Evolutionary conservation across 2,113 vertebrate genomes (phyloP).

Genomic region (Hemichromis elongatus): DNA sequence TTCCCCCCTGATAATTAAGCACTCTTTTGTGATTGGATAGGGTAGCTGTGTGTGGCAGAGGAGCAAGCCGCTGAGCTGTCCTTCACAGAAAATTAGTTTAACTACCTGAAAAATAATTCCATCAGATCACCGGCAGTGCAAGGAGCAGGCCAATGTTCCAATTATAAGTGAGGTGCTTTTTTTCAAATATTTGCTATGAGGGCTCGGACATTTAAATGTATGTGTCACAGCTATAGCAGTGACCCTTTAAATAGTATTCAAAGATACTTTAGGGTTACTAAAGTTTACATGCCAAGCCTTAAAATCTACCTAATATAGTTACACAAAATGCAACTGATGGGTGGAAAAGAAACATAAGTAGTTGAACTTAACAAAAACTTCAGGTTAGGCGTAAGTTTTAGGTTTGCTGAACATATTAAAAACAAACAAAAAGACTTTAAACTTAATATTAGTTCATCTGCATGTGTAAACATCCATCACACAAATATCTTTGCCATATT

Average conservation of each 20-base stretch:
- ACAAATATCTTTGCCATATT: background rate
- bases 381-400: background rate
- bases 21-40: background rate
- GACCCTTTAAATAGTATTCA: background rate
- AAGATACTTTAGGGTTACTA: background rate
- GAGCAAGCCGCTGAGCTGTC: background rate
- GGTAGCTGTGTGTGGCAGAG: background rate
- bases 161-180: background rate
- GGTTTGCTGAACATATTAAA: background rate
- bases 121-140: background rate
- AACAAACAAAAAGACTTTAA: rapidly evolving
- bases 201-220: background rate
- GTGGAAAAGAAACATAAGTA: background rate
- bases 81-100: background rate
- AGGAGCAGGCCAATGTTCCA: background rate
- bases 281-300: background rate
- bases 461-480: background rate
- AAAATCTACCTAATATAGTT: background rate
- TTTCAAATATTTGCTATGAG: background rate
- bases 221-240: background rate
- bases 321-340: background rate
- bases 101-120: background rate
- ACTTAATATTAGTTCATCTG: background rate
- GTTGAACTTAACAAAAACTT: background rate
- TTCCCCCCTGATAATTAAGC: background rate